Conservation (phyloP, 2,113 vertebrate genomes). For the Aplodontia rufa region DNA sequence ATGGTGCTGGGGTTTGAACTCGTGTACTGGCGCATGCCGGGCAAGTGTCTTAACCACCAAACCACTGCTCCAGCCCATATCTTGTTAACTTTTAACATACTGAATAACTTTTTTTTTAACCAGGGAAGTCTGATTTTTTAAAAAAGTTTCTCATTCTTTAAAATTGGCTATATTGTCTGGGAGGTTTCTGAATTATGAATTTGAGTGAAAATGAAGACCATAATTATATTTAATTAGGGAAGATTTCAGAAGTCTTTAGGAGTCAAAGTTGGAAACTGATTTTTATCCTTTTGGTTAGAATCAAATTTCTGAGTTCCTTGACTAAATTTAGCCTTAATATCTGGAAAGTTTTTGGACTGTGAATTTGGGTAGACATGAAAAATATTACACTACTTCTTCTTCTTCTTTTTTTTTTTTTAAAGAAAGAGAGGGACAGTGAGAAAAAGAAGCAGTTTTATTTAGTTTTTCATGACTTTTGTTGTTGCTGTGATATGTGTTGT, state of each 20-base stretch:
- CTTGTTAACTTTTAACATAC: no score
- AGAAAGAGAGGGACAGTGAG: no score
- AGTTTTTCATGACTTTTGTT: no score
- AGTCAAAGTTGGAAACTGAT: not conserved
- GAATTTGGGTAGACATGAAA: slow-evolving; percentile 7
- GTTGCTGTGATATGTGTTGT: no score
- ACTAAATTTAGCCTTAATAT: not conserved
- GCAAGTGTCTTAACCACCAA: no score
- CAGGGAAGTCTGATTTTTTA: not conserved
- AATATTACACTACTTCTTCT: not conserved
- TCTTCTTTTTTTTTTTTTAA: no score
- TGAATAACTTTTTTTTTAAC: slow-evolving; percentile 14
- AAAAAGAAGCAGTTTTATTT: no score
- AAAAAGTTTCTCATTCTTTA: not conserved
- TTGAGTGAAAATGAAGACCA: not conserved
- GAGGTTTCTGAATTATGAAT: not conserved
- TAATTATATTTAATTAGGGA: not conserved
- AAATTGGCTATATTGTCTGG: not conserved
- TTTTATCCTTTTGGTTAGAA: not conserved
- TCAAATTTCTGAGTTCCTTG: not conserved
- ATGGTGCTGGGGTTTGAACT: no score
- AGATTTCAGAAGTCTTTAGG: not conserved
- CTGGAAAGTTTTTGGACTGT: not conserved
- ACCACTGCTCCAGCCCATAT: no score
- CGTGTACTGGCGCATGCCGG: no score